Conservation (phyloP, 2,113 vertebrate species). For the Callopanchax toddi region DNA sequence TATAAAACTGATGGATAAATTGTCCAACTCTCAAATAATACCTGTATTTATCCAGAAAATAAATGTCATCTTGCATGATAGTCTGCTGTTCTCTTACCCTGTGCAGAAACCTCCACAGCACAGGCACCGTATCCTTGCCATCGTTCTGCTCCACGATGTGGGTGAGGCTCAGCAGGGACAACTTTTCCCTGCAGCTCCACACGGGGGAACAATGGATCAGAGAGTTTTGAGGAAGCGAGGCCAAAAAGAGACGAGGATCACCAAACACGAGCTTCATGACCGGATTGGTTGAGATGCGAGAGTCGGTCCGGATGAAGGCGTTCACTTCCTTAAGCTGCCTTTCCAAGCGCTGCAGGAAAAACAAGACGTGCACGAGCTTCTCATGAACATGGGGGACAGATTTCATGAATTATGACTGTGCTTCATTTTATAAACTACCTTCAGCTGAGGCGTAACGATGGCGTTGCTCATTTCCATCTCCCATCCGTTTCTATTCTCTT, state of each 20-base stretch:
- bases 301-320: slow-evolving; percentile 80
- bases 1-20: no score
- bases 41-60: no score
- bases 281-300: slow-evolving; percentile 84
- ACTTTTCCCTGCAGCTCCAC: slow-evolving; percentile 87
- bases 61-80: background rate
- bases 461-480: slow-evolving; percentile 75
- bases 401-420: background rate
- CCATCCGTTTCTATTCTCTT: slow-evolving; percentile 87
- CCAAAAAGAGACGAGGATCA: slow-evolving; percentile 82
- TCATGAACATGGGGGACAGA: background rate
- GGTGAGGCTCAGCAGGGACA: slow-evolving; percentile 83
- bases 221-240: slow-evolving; percentile 75
- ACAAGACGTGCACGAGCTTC: background rate
- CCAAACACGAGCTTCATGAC: slow-evolving; percentile 86
- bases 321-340: slow-evolving; percentile 79
- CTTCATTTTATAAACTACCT: slow-evolving; percentile 73
- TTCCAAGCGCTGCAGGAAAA: slow-evolving; percentile 80
- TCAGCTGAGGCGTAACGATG: slow-evolving; percentile 79
- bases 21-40: no score
- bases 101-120: slow-evolving; percentile 90
- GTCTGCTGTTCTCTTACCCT: slow-evolving; percentile 76
- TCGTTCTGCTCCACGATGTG: slow-evolving; percentile 87
- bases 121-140: slow-evolving; percentile 81
- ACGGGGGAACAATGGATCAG: slow-evolving; percentile 83